Percentiles rank a stretch among this genome's conserved stretches.
Conservation (phyloP, 1,140 invertebrate species). For the Glossosoma conforme region DNA sequence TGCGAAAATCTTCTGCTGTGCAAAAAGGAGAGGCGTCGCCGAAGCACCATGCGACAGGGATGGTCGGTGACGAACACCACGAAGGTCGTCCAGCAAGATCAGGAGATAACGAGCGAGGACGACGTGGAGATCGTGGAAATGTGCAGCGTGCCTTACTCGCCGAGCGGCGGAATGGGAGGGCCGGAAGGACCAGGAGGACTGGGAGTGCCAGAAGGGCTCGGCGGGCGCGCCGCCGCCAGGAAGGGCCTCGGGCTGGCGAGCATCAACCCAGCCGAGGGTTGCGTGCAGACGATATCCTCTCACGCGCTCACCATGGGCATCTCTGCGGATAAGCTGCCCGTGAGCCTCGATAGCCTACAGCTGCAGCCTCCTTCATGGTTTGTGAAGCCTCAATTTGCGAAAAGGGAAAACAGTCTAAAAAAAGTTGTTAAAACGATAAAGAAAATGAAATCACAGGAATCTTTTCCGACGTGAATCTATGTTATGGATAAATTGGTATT, state of each 20-base stretch:
- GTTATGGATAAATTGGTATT: too few relatives aligned
- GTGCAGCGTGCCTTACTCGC: constrained; percentile 44
- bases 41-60: constrained; percentile 39
- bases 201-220: constrained; percentile 9
- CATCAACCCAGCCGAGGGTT: constrained; percentile 37
- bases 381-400: constrained; percentile 43
- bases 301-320: constrained; percentile 37
- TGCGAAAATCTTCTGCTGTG: constrained; percentile 43
- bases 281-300: constrained; percentile 33
- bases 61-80: constrained; percentile 34
- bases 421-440: constrained; percentile 25
- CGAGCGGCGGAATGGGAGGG: constrained; percentile 11
- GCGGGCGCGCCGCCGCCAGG: constrained; percentile 11
- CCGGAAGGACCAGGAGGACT: too few relatives aligned
- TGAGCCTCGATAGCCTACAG: constrained; percentile 39
- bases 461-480: constrained; percentile 12
- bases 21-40: constrained; percentile 40
- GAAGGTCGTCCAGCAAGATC: constrained; percentile 37
- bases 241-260: constrained; percentile 33
- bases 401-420: constrained; percentile 34
- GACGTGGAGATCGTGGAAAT: constrained; percentile 47
- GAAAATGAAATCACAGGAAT: constrained; percentile 23
- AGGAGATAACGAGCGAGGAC: constrained; percentile 40
- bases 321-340: constrained; percentile 14
- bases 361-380: constrained; percentile 48